Conservation (phyloP, 2,888 invertebrate genomes). For the Ypsolopha sequella region DNA sequence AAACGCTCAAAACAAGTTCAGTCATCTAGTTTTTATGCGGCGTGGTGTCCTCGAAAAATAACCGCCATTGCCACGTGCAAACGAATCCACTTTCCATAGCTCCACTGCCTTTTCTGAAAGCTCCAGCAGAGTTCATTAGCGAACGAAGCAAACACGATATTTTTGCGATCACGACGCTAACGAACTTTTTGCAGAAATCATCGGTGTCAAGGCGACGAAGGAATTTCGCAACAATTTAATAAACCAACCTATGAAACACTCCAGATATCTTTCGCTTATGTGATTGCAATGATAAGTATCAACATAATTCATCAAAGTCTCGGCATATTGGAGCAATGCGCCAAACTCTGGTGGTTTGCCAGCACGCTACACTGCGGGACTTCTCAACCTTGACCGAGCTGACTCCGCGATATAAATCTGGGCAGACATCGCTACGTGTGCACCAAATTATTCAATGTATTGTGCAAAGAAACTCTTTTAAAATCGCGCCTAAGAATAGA, state of each 20-base stretch:
- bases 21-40: constrained; percentile 39
- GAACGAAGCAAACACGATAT: background rate
- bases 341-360: constrained; percentile 42
- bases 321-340: constrained; percentile 10
- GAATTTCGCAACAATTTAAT: background rate
- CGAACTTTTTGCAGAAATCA: background rate
- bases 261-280: background rate
- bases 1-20: constrained; percentile 37
- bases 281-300: background rate
- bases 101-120: background rate
- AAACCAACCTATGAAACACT: background rate
- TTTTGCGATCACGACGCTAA: background rate
- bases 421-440: constrained; percentile 25
- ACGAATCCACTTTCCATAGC: background rate
- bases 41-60: constrained; percentile 57
- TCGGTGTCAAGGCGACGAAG: background rate
- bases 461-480: too few species aligned
- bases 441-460: constrained; percentile 11
- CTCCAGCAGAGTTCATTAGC: background rate
- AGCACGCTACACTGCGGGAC: constrained; percentile 46
- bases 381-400: constrained; percentile 55
- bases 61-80: constrained; percentile 41
- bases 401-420: constrained; percentile 32
- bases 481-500: too few species aligned
- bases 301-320: background rate